Base-by-base conservation (phyloP, 37 sponge, comb jelly and placozoan species). In the Theonella swinhoei region DNA sequence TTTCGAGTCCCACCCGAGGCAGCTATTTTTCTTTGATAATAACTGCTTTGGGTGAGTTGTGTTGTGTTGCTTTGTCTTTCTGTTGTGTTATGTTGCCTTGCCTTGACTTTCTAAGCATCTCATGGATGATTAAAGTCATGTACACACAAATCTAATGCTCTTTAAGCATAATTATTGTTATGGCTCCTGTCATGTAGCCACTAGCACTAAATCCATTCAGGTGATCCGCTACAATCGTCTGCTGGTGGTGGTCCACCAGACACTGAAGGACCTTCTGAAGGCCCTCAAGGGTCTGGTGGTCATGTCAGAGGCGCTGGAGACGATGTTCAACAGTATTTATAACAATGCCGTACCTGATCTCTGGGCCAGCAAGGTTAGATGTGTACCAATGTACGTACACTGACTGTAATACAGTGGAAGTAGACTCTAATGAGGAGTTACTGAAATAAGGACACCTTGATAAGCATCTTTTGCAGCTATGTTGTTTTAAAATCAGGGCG, bases 281-380 rank as follows among this genome's bases (percentile, higher is more conserved):
- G 99, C 99, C 35, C 96, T 99, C 88, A 99, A 97, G 70, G 99
- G 99, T 65, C 72, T 99, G 4, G 96, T 97, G 42, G 99, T 99
- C 35, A 99, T 99, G 99, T 97, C 97, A 9, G 97, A 97, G 42
- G 92, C 93, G 64, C 64, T 99, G 54, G 99, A 99, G 62, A 88
- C n/a, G 39, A 92, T 99, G 1, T 99, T 95, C 88, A 95, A 92
- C 22, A 95, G 94, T 36, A 95, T 99, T 61, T 41, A 93, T 8
- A 95, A 95, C 72, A 97, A 95, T n/a, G n/a, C 67, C 91, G 88
- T 72, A 86, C 85, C 42, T 30, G 65, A 5, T 31, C 7, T 3
- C n/a, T n/a, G n/a, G n/a, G n/a, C n/a, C n/a, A n/a, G n/a, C 42
- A 73, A 82, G 83, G 83, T 73, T 39, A 14, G 22, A 28, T 63